A percentile compares a stretch with the other conserved stretches of the same genome.
Conservation (phyloP, 1,140 invertebrate genomes). For the Aphelinus atriplicis region DNA sequence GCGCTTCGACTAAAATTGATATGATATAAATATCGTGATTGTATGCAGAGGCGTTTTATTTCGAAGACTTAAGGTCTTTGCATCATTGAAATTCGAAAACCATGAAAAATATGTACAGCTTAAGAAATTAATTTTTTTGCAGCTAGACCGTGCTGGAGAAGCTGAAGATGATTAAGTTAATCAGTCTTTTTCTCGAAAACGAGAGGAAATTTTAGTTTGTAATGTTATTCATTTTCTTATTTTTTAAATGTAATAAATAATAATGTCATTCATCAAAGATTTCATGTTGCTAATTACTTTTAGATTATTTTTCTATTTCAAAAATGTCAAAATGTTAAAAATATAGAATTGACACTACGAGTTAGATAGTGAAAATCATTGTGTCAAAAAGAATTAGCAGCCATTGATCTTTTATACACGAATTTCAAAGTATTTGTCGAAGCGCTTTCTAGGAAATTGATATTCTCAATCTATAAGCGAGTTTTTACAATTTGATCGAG, state of each 20-base stretch:
- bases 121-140: slow-evolving; percentile 22
- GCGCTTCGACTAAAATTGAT: slow-evolving; percentile 1
- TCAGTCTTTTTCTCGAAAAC: slow-evolving; percentile 37
- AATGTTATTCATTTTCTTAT: slow-evolving; percentile 3
- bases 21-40: background rate
- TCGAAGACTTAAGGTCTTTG: no score
- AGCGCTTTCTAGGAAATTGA: background rate
- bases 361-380: no score
- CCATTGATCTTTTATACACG: no score
- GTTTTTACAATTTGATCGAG: slow-evolving; percentile 5
- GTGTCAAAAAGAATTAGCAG: no score
- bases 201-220: slow-evolving; percentile 15
- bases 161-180: slow-evolving; percentile 16
- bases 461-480: background rate
- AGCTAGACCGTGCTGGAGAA: slow-evolving; percentile 12
- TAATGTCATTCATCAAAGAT: background rate
- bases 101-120: slow-evolving; percentile 1
- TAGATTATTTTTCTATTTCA: no score
- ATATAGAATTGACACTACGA: no score
- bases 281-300: no score
- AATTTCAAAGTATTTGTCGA: background rate
- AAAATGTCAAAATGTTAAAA: no score
- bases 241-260: background rate
- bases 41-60: no score
- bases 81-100: no score